These are phyloP conservation scores for Excalfactoria chinensis DNA, from an alignment of 2,113 vertebrate species.

Conservation along the genomic window DNA sequence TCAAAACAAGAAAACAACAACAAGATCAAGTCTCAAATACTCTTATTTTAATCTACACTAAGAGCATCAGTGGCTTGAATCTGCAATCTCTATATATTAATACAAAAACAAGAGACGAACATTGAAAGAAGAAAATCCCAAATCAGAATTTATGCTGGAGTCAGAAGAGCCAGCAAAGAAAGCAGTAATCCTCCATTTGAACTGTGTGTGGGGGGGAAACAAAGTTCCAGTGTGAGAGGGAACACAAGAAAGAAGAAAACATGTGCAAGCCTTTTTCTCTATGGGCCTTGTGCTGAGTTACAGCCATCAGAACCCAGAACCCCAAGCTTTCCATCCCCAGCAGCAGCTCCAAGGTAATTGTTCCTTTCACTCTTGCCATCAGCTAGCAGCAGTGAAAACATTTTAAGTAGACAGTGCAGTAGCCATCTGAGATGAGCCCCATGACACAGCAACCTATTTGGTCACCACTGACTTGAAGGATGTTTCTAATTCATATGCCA, in stretches of 20 bases:
- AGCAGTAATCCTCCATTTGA: neutral
- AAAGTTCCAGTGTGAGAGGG: too few species aligned
- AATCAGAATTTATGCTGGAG: neutral
- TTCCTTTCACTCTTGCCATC: neutral
- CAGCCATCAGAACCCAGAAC: neutral
- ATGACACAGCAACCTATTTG: neutral
- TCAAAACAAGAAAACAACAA: neutral
- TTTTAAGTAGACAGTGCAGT: neutral
- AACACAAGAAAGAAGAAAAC: neutral
- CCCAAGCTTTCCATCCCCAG: neutral
- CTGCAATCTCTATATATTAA: neutral
- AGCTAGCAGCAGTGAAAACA: neutral
- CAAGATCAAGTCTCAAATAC: neutral
- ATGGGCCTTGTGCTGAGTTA: neutral
- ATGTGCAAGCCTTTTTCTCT: neutral
- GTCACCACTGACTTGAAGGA: slow-evolving; percentile 10
- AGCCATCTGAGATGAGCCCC: neutral
- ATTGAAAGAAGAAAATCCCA: neutral
- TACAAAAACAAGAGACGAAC: neutral
- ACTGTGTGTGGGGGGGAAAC: neutral
- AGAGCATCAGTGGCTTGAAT: neutral
- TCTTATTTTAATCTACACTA: neutral
- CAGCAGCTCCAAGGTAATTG: neutral
- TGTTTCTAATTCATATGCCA: slow-evolving; percentile 8
- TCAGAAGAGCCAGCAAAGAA: neutral